Evolutionary conservation across 2,888 invertebrate genomes (phyloP).

Genomic region (Cacoxenus indagator): DNA sequence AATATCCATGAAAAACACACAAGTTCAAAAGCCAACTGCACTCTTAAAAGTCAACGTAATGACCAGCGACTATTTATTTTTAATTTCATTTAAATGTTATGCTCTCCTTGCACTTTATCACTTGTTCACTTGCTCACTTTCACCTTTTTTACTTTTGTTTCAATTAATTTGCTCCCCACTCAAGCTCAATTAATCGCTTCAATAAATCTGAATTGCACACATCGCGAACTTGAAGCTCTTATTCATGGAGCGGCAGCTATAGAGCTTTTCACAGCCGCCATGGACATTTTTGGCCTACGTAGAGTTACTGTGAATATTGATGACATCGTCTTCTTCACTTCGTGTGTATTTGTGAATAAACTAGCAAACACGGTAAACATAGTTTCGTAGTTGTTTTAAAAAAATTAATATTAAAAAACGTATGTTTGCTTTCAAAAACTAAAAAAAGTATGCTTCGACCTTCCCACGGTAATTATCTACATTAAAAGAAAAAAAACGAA

Average conservation of each 20-base stretch:
- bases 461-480: no score
- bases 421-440: no score
- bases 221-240: neutral
- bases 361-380: no score
- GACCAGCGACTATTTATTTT: neutral
- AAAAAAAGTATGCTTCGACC: no score
- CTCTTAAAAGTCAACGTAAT: neutral
- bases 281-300: no score
- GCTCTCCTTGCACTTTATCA: neutral
- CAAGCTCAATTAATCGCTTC: conserved; percentile 17
- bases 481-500: no score
- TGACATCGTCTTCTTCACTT: no score
- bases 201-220: neutral
- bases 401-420: no score
- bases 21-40: neutral
- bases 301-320: no score
- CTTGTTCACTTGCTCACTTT: neutral
- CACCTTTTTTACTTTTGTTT: neutral
- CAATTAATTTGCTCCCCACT: conserved; percentile 6
- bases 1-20: neutral
- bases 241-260: neutral
- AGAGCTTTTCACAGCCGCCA: no score
- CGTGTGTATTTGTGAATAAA: no score
- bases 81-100: neutral
- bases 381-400: no score